Evolutionary conservation across 2,888 invertebrate species (phyloP).

Genomic region (Cosmia pyralina): DNA sequence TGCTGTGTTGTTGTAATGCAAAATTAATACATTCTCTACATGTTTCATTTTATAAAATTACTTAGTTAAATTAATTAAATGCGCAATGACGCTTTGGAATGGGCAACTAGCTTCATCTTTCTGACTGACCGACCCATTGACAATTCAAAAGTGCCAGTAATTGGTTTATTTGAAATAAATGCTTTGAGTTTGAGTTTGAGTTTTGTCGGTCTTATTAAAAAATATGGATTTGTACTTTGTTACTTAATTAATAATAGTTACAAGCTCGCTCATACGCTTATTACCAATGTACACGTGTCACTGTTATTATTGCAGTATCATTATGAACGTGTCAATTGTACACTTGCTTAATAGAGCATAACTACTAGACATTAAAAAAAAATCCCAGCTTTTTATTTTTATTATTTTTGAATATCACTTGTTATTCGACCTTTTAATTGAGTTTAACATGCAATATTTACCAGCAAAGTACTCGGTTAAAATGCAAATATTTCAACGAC

Average conservation of each 20-base stretch:
- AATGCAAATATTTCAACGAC: constrained; percentile 44
- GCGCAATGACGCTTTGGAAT: background rate
- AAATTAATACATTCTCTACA: background rate
- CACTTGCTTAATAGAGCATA: constrained; percentile 27
- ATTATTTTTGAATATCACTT: background rate
- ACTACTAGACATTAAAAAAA: background rate
- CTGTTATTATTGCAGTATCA: constrained; percentile 28
- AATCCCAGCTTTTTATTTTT: background rate
- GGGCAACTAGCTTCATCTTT: no score
- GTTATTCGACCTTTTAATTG: background rate
- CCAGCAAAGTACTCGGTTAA: constrained; percentile 5
- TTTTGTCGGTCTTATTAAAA: background rate
- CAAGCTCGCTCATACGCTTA: constrained; percentile 24
- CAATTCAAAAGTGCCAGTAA: no score
- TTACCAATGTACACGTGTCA: constrained; percentile 32
- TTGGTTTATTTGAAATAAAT: no score
- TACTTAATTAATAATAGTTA: constrained; percentile 20
- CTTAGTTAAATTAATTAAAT: constrained; percentile 1
- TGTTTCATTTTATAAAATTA: background rate
- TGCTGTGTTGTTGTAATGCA: background rate
- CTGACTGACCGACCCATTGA: no score
- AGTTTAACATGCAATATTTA: constrained; percentile 18
- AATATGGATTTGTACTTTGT: background rate
- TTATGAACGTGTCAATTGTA: constrained; percentile 25
- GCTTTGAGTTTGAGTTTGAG: no score